These are phyloP conservation scores for Philhelius pedissequus DNA, from an alignment of 2,888 invertebrate genomes.

Conservation along the genomic window DNA sequence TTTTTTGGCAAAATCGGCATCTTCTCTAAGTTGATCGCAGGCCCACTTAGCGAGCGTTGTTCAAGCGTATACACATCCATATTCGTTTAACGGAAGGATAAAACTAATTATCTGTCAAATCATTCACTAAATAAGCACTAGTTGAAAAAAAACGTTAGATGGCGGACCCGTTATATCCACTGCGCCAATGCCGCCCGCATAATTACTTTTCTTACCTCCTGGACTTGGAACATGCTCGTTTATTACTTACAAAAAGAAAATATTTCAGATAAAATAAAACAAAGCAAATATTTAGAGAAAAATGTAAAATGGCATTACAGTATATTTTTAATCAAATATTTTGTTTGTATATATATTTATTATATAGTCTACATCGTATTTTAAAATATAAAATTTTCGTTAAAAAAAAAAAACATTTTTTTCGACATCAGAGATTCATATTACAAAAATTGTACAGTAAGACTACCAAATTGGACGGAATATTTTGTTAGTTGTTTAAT, in stretches of 20 bases:
- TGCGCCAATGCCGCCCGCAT: too few relatives aligned
- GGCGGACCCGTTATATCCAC: too few relatives aligned
- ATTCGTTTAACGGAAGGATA: too few relatives aligned
- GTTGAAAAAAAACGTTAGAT: too few relatives aligned
- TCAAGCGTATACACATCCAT: too few relatives aligned
- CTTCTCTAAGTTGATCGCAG: too few relatives aligned
- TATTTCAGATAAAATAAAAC: not conserved
- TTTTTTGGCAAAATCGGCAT: too few relatives aligned
- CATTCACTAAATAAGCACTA: too few relatives aligned
- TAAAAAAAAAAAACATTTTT: constrained; percentile 12
- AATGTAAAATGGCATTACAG: constrained; percentile 53
- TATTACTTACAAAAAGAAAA: not conserved
- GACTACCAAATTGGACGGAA: constrained; percentile 47
- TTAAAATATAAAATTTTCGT: constrained; percentile 28
- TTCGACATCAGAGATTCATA: constrained; percentile 29
- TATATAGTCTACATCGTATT: constrained; percentile 19
- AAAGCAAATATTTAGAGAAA: not conserved
- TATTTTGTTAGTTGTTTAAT: not conserved
- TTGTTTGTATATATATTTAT: constrained; percentile 23
- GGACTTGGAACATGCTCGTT: too few relatives aligned
- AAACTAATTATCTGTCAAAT: too few relatives aligned
- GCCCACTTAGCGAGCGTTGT: too few relatives aligned
- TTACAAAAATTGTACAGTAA: not conserved
- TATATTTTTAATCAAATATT: constrained; percentile 34
- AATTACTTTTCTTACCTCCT: too few relatives aligned